phyloP scores from a whole-genome alignment of 30 jellyfish, hydroid and myxozoan species.

The Rhopilema esculentum region DNA sequence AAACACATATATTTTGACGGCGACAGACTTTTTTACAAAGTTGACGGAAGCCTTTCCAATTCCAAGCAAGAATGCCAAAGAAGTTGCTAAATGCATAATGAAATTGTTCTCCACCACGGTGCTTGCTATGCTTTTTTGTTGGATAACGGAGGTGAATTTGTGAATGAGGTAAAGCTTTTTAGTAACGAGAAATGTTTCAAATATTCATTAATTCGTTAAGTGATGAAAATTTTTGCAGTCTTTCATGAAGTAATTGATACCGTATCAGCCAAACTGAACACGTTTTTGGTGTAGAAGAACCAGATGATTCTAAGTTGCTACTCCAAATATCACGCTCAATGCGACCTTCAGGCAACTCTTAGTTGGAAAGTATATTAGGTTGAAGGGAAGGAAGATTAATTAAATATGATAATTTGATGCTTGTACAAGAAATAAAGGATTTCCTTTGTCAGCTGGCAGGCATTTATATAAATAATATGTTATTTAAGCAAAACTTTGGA shows the following conservation, averaged over 20 bases:
- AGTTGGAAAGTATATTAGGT: too few relatives aligned
- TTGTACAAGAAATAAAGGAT: too few relatives aligned
- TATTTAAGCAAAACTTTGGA: too few relatives aligned
- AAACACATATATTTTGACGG: background rate
- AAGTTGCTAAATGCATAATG: background rate
- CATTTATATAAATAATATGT: too few relatives aligned
- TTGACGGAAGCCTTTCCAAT: constrained; percentile 13
- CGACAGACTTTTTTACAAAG: constrained; percentile 17
- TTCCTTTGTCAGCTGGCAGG: too few relatives aligned
- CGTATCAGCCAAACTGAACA: background rate
- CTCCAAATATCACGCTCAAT: too few relatives aligned
- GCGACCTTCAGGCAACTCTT: too few relatives aligned
- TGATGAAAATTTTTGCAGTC: background rate
- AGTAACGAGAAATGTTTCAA: background rate
- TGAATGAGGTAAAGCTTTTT: background rate
- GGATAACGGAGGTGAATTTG: background rate
- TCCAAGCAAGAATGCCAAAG: constrained; percentile 3
- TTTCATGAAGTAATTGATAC: background rate
- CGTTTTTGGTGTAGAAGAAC: too few relatives aligned
- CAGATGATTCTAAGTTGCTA: too few relatives aligned
- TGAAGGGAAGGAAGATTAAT: too few relatives aligned
- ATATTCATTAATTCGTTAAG: background rate
- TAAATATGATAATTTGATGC: too few relatives aligned
- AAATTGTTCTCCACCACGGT: background rate
- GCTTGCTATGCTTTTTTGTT: background rate